A percentile compares a stretch with the other conserved stretches of the same genome.
phyloP scores from a whole-genome alignment of 2,113 vertebrate genomes.

The Myotis yumanensis region DNA sequence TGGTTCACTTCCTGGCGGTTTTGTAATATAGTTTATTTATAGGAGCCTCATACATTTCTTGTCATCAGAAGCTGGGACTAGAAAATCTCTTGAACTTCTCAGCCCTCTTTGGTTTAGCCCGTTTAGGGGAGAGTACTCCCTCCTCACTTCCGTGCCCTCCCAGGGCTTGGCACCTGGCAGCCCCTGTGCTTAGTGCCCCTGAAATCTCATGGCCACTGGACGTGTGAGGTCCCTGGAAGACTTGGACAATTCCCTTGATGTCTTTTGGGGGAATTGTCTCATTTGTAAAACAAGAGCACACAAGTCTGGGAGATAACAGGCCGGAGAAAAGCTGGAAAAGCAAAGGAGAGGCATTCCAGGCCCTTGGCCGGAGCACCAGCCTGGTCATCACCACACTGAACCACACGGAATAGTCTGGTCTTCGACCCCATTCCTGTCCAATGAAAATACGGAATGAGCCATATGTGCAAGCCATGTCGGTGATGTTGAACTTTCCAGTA shows the following conservation, averaged over 20 bases:
- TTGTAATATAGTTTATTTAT: conserved; percentile 18
- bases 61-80: not conserved
- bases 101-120: not conserved
- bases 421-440: not conserved
- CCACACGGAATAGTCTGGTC: not conserved
- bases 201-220: not conserved
- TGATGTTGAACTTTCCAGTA: not conserved
- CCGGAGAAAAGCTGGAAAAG: not conserved
- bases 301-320: not conserved
- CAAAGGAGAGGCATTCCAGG: not conserved
- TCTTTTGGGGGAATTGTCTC: not conserved
- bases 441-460: not conserved
- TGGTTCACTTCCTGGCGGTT: conserved; percentile 7
- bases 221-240: not conserved
- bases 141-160: not conserved
- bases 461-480: not conserved
- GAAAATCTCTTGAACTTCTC: not conserved
- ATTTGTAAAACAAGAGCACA: not conserved
- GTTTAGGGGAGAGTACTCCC: not conserved
- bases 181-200: not conserved
- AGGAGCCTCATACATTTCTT: not conserved
- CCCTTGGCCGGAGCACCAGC: not conserved
- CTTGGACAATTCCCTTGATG: not conserved
- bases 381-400: not conserved
- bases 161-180: not conserved